Evolutionary conservation across 2,888 invertebrate genomes (phyloP), one percentile per base, ranked within the genome.

Genomic region (Zhuqinia jingwanae): DNA sequence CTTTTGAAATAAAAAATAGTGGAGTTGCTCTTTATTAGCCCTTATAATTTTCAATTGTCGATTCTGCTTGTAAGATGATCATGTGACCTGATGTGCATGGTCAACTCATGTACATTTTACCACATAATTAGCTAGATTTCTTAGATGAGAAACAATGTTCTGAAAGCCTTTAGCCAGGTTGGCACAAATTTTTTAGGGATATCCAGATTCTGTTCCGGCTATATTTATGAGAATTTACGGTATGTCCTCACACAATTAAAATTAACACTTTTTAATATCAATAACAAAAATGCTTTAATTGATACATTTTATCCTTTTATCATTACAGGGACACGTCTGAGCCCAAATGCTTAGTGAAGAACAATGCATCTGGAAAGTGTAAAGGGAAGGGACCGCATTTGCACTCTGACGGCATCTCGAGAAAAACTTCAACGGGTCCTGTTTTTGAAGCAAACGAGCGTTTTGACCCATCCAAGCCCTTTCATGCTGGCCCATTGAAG

Each of bases 201-300:
- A 36, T 36, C 36, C 8, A 36, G 3, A 36, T 36, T 6, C 36
- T 36, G 78, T 77, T 84, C 84, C 60, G 70, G 70, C 68, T 70
- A 84, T 84, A 84, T 84, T 84, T 78, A 77, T 58, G 77, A 84
- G 78, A 84, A 84, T 84, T 78, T 84, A 78, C 84, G 77, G 84
- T 84, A 84, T 13, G 84, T 78, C 45, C 2, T 20, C 10, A 25
- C 15, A 58, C 11, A 36, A 53, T 17, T 25, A 17, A 30, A 20
- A 60, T 15, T 5, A 20, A 17, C 20, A 68, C 2, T 17, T 11
- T 76, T 5, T 13, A 56, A 58, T 42, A 15, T n/a, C n/a, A 27
- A 30, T 76, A 50, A 11, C 27, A 27, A 27, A 17, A 56, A 50
- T 15, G 15, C 25, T 15, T 25, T 50, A 25, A n/a, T 30, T 30